A percentile compares a stretch with the other conserved stretches of the same genome.
phyloP scores from a whole-genome alignment of 2,888 invertebrate genomes.

The Brachyopa scutellaris region DNA sequence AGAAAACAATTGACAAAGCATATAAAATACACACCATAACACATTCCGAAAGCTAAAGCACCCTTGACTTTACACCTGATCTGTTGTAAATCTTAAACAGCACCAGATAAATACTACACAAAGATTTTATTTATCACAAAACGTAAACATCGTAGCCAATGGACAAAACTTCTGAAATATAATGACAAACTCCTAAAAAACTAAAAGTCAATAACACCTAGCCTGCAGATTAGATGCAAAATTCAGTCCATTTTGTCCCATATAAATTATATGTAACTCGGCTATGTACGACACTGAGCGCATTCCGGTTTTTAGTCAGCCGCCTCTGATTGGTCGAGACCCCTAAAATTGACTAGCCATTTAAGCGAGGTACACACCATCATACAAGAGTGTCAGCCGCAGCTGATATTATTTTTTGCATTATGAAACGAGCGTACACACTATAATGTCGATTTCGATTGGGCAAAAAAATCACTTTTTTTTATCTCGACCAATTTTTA shows the following conservation, averaged over 20 bases:
- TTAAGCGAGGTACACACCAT: too few species aligned
- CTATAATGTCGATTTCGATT: too few species aligned
- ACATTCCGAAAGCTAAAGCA: slow-evolving; percentile 29
- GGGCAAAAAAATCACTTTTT: too few species aligned
- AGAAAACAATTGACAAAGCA: background rate
- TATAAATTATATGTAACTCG: background rate
- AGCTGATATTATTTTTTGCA: too few species aligned
- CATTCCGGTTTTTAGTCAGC: too few species aligned
- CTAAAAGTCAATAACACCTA: slow-evolving; percentile 24
- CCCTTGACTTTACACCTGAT: background rate
- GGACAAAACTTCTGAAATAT: background rate
- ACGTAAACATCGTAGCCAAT: slow-evolving; percentile 16
- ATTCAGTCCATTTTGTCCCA: background rate
- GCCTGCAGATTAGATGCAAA: background rate
- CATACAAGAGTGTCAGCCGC: too few species aligned
- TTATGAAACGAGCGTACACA: too few species aligned
- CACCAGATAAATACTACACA: background rate
- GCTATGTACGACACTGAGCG: too few species aligned
- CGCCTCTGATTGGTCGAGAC: too few species aligned
- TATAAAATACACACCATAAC: slow-evolving; percentile 35
- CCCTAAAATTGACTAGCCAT: too few species aligned
- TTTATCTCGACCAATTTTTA: too few species aligned
- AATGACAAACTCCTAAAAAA: slow-evolving; percentile 22
- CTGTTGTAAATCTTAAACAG: background rate
- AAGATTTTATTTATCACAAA: slow-evolving; percentile 11